These are phyloP conservation scores for Spodoptera exigua DNA, from an alignment of 2,888 invertebrate species.

Conservation along the genomic window DNA sequence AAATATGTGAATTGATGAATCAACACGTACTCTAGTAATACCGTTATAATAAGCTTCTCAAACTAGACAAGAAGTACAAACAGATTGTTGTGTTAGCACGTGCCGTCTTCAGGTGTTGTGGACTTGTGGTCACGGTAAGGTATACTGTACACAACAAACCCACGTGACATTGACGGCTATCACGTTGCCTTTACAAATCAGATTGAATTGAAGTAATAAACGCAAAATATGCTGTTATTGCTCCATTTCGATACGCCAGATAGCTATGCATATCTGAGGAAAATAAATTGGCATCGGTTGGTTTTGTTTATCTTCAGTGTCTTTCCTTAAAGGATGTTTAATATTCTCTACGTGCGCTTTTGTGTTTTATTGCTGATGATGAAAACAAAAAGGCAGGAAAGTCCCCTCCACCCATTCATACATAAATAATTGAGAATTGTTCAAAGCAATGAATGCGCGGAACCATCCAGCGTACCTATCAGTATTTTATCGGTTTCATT, in stretches of 20 bases:
- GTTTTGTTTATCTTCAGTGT: slow-evolving; percentile 12
- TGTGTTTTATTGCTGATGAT: background rate
- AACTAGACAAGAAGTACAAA: too few species aligned
- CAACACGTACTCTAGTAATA: too few species aligned
- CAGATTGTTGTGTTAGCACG: background rate
- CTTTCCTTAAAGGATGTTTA: slow-evolving; percentile 6
- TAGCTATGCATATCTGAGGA: slow-evolving; percentile 25
- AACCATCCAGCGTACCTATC: too few species aligned
- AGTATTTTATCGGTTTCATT: too few species aligned
- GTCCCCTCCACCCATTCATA: background rate
- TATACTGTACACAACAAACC: background rate
- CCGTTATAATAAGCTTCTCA: too few species aligned
- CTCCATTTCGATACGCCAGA: slow-evolving; percentile 11
- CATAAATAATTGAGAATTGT: too few species aligned
- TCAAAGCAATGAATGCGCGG: too few species aligned
- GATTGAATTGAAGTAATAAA: slow-evolving; percentile 48
- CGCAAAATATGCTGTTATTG: slow-evolving; percentile 13
- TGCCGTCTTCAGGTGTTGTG: slow-evolving; percentile 18
- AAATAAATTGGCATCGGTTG: slow-evolving; percentile 23
- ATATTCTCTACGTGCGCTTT: slow-evolving; percentile 8
- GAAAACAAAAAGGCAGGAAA: background rate
- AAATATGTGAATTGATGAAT: slow-evolving; percentile 17
- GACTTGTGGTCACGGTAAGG: slow-evolving; percentile 25
- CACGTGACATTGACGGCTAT: slow-evolving; percentile 20
- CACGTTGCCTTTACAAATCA: slow-evolving; percentile 39